These are phyloP conservation scores for Athripsodes cinereus DNA, from an alignment of 2,888 invertebrate species.

Conservation along the genomic window DNA sequence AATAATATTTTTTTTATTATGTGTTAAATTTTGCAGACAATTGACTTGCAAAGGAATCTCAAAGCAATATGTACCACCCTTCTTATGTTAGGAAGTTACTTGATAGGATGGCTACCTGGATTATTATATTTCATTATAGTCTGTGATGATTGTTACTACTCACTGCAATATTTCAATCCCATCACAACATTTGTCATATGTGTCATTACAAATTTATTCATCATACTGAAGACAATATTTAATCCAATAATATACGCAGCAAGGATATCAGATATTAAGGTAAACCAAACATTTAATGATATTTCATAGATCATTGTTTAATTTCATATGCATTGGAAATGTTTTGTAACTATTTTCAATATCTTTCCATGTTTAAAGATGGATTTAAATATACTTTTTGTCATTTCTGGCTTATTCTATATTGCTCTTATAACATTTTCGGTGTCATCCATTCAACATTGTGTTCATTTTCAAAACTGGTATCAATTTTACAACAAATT, in stretches of 20 bases:
- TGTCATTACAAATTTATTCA: constrained; percentile 45
- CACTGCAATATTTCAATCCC: constrained; percentile 23
- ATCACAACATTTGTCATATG: constrained; percentile 30
- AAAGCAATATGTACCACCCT: constrained; percentile 58
- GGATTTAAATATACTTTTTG: too few relatives aligned
- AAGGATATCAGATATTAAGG: constrained; percentile 59
- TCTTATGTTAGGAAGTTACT: constrained; percentile 54
- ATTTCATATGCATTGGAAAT: too few relatives aligned
- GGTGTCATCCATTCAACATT: too few relatives aligned
- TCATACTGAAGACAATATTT: constrained; percentile 56
- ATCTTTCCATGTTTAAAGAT: too few relatives aligned
- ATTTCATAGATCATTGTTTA: too few relatives aligned
- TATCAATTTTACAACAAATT: too few relatives aligned
- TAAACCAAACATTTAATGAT: constrained; percentile 29
- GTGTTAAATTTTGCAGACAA: too few relatives aligned
- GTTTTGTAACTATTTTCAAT: too few relatives aligned
- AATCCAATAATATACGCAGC: constrained; percentile 63
- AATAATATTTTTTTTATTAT: too few relatives aligned
- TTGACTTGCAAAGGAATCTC: constrained; percentile 37
- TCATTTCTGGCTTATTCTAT: too few relatives aligned
- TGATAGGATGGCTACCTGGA: constrained; percentile 58
- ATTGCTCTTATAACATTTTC: too few relatives aligned
- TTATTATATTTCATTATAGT: constrained; percentile 50
- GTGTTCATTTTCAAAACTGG: too few relatives aligned
- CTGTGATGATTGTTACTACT: constrained; percentile 44